phyloP scores from a whole-genome alignment of 2,888 invertebrate genomes.

The Hedychridium roseum region DNA sequence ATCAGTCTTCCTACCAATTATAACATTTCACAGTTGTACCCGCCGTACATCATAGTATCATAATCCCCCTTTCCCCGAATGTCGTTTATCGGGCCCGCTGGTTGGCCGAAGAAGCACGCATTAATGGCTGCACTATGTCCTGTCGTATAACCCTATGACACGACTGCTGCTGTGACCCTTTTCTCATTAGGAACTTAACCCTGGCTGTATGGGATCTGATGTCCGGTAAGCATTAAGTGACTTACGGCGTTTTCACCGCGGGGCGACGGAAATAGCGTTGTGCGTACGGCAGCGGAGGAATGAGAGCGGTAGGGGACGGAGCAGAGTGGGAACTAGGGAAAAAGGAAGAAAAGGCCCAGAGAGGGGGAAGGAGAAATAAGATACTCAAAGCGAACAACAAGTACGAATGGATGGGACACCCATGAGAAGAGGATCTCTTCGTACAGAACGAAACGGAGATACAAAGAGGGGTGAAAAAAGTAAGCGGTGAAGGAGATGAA shows the following conservation, averaged over 20 bases:
- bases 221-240: slow-evolving; percentile 33
- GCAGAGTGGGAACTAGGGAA: slow-evolving; percentile 7
- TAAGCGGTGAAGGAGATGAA: slow-evolving; percentile 15
- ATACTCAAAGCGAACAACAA: slow-evolving; percentile 3
- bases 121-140: background rate
- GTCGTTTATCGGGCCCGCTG: background rate
- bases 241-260: slow-evolving; percentile 27
- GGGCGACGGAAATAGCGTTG: slow-evolving; percentile 36
- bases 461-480: slow-evolving; percentile 6
- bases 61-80: too few relatives aligned
- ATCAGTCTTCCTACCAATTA: too few relatives aligned
- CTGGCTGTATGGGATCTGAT: slow-evolving; percentile 12
- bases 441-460: slow-evolving; percentile 1
- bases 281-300: slow-evolving; percentile 11
- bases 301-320: slow-evolving; percentile 5
- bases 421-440: slow-evolving; percentile 3
- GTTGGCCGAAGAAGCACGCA: background rate
- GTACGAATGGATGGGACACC: slow-evolving; percentile 2
- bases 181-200: slow-evolving; percentile 13
- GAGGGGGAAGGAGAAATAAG: slow-evolving; percentile 5
- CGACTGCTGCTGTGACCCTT: slow-evolving; percentile 7
- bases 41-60: too few relatives aligned
- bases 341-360: slow-evolving; percentile 4
- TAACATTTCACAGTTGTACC: too few relatives aligned
- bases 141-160: too few relatives aligned